These are phyloP conservation scores for Lasioglossum zephyrum DNA, from an alignment of 2,888 invertebrate species.

Conservation along the genomic window DNA sequence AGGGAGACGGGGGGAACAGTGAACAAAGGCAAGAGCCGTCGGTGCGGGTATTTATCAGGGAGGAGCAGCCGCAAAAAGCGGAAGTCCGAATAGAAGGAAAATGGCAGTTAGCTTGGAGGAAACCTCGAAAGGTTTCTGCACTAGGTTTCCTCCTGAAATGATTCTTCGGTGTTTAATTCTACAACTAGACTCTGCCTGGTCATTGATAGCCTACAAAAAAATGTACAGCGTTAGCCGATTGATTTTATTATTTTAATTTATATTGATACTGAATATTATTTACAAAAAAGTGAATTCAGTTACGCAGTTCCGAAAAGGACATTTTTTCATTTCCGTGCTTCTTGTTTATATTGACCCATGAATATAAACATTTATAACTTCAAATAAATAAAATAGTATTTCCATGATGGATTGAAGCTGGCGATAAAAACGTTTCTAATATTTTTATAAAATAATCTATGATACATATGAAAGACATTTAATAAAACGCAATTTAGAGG, in stretches of 20 bases:
- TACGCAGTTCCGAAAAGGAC: too few relatives aligned
- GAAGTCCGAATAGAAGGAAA: conserved; percentile 26
- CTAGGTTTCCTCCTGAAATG: background rate
- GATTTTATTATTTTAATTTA: background rate
- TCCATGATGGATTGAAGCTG: background rate
- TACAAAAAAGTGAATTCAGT: background rate
- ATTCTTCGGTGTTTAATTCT: background rate
- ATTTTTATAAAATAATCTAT: background rate
- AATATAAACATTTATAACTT: background rate
- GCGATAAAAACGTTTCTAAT: background rate
- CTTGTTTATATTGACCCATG: too few relatives aligned
- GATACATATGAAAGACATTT: background rate
- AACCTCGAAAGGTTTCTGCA: conserved; percentile 4
- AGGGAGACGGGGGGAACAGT: conserved; percentile 50
- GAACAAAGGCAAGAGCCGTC: conserved; percentile 45
- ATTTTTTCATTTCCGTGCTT: too few relatives aligned
- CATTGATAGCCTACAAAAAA: background rate
- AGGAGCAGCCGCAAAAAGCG: conserved; percentile 26
- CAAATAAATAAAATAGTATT: background rate
- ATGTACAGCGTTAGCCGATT: background rate
- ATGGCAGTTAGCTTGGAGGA: conserved; percentile 7
- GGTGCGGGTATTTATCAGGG: conserved; percentile 46
- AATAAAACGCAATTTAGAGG: background rate
- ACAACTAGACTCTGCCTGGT: background rate
- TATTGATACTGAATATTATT: background rate